Evolutionary conservation across 2,113 vertebrate species (phyloP), one percentile per base, ranked within the genome.

Genomic region (Mormoops blainvillei): DNA sequence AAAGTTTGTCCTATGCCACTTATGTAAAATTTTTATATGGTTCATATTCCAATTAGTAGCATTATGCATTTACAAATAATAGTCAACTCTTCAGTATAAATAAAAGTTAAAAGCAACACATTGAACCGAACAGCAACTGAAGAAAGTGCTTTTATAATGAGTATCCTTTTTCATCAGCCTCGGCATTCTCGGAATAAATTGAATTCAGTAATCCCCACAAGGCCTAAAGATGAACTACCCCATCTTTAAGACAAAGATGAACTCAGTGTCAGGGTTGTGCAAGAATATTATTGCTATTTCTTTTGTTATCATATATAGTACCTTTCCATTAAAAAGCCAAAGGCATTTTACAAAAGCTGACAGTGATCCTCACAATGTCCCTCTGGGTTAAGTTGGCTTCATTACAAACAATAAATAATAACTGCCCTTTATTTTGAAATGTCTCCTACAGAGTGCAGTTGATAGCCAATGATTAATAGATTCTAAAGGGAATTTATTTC

Each of bases 221-320:
- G 92, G 48, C 58, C 90, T 89, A 88, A 94, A 94, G 84, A 95
- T 88, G 71, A 96, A 82, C 95, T 83, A 65, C 56, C 91, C 97
- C 87, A 89, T 94, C 96, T 85, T 97, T 74, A 92, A 97, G 92
- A 95, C 48, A 94, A 94, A 92, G 76, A 95, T 94, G 87, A 97
- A 94, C 87, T 92, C 92, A 38, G 41, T 95, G 95, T 87, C 94
- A 92, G 22, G 70, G 63, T 65, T 94, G 71, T 94, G 38, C n/a
- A 92, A 96, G 96, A 92, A 95, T 92, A 83, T 96, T 87, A 82
- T 91, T 95, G 84, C 92, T 70, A 1, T 86, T 92, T 82, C 45
- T 87, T 95, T 96, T 94, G 94, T 97, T 95, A 92, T 87, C 96
- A 96, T 96, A 95, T 85, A 97, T 96, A 97, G 94, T 92, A 88